Conservation (phyloP, 2,797 vertebrate species). For the Onychomys arenicola region DNA sequence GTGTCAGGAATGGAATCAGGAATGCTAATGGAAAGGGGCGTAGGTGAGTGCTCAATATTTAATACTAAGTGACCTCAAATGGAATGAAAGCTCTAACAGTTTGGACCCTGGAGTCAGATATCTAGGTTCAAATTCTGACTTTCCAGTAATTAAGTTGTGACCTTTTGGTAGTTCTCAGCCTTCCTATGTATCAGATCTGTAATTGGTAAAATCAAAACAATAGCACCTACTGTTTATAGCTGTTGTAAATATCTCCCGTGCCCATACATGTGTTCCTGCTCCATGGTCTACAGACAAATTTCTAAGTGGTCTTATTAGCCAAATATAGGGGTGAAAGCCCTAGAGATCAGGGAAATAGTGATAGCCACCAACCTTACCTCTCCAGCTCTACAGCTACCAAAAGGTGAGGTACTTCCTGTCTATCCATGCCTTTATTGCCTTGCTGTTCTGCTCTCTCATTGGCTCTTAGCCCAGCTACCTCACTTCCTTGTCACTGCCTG, state of each 20-base stretch:
- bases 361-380: too few species aligned
- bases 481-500: too few species aligned
- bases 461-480: too few species aligned
- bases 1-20: neutral
- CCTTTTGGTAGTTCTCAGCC: neutral
- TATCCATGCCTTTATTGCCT: too few species aligned
- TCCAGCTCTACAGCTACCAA: too few species aligned
- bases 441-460: too few species aligned
- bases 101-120: neutral
- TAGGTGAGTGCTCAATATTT: neutral
- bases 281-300: too few species aligned
- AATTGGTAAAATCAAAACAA: neutral
- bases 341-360: too few species aligned
- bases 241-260: neutral
- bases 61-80: neutral
- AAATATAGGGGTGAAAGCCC: too few species aligned
- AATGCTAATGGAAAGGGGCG: neutral
- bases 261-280: neutral
- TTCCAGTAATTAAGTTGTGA: neutral
- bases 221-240: neutral
- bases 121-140: neutral
- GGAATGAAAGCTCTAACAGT: neutral
- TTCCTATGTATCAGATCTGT: neutral
- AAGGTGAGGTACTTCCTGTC: too few species aligned
- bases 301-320: too few species aligned